Conservation (phyloP, 2,888 invertebrate species). For the Sisyra nigra region DNA sequence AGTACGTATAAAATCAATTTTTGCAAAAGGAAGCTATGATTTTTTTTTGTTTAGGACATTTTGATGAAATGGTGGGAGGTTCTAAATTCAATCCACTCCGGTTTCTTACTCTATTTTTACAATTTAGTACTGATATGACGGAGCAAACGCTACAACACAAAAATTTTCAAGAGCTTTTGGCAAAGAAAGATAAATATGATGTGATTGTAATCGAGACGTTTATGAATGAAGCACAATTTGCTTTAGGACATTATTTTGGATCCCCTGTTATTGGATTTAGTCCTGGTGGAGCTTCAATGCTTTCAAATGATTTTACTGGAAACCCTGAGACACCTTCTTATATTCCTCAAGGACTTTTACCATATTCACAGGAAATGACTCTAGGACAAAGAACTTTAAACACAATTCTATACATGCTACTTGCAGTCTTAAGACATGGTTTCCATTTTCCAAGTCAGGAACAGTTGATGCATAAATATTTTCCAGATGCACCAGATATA, state of each 20-base stretch:
- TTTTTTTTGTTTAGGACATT: too few species aligned
- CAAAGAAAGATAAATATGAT: slow-evolving; percentile 25
- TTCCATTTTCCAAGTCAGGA: slow-evolving; percentile 5
- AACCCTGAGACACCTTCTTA: slow-evolving; percentile 30
- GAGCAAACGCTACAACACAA: too few species aligned
- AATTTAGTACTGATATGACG: too few species aligned
- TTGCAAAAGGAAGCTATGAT: too few species aligned
- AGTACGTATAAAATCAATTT: too few species aligned
- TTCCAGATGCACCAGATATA: slow-evolving; percentile 12
- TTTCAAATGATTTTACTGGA: slow-evolving; percentile 30
- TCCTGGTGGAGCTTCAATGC: slow-evolving; percentile 27
- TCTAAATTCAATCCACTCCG: too few species aligned
- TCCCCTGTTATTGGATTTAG: slow-evolving; percentile 24
- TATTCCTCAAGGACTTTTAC: slow-evolving; percentile 29
- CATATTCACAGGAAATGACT: slow-evolving; percentile 27
- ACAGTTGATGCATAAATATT: slow-evolving; percentile 14
- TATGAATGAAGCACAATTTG: slow-evolving; percentile 29
- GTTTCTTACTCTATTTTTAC: too few species aligned
- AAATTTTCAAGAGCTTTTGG: slow-evolving; percentile 14
- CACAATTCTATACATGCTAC: slow-evolving; percentile 29
- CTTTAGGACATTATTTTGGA: slow-evolving; percentile 22
- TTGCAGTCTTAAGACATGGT: slow-evolving; percentile 18
- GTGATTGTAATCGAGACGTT: slow-evolving; percentile 29
- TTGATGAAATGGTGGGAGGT: too few species aligned
- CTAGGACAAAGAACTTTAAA: slow-evolving; percentile 37